These are phyloP conservation scores for Melipona beecheii DNA, from an alignment of 2,888 invertebrate genomes.

Conservation along the genomic window DNA sequence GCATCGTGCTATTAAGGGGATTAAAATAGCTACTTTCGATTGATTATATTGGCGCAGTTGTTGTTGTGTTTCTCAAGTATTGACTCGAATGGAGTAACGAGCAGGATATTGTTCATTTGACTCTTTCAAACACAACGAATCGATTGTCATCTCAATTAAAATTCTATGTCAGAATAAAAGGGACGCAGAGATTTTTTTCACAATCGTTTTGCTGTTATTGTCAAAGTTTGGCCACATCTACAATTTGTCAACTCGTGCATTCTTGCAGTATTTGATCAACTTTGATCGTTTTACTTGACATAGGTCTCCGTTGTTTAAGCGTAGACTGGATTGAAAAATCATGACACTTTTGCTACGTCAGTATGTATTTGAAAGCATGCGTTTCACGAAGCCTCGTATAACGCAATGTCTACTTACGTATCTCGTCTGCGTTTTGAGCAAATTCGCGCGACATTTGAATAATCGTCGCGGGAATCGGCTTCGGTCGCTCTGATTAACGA, in stretches of 20 bases:
- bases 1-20: neutral
- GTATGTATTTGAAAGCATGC: no score
- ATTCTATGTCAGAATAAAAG: neutral
- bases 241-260: no score
- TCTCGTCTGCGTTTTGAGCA: neutral
- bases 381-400: no score
- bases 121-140: neutral
- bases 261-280: no score
- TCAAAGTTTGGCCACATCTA: no score
- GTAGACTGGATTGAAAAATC: no score
- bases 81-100: neutral
- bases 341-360: no score
- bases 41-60: neutral
- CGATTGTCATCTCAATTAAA: slow-evolving; percentile 16
- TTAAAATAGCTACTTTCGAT: neutral
- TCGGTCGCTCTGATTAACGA: slow-evolving; percentile 7
- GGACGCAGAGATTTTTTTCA: no score
- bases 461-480: slow-evolving; percentile 36
- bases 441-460: slow-evolving; percentile 34
- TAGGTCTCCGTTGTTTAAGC: no score
- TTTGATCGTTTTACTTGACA: no score
- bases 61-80: neutral
- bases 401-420: no score
- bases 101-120: neutral
- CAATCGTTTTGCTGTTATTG: no score